phyloP scores from a whole-genome alignment of 2,113 vertebrate species.

The Machaerirhynchus nigripectus region DNA sequence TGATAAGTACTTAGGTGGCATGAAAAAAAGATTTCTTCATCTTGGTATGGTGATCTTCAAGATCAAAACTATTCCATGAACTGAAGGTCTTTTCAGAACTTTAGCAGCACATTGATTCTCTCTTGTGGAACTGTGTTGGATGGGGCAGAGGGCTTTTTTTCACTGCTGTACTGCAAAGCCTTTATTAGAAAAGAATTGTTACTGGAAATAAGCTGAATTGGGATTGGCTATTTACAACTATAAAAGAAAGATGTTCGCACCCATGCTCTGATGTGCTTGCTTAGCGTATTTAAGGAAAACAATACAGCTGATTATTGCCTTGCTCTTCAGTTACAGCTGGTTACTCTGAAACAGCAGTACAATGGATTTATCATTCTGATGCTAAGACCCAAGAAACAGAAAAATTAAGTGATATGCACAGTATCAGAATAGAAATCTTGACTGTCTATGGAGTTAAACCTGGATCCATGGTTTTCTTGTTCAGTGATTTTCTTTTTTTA shows the following conservation, averaged over 20 bases:
- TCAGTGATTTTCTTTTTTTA: background rate
- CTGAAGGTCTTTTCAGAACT: background rate
- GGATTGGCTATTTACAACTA: background rate
- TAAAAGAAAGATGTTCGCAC: background rate
- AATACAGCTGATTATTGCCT: slow-evolving; percentile 29
- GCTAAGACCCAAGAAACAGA: background rate
- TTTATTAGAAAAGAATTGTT: background rate
- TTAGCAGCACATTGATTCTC: background rate
- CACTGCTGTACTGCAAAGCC: background rate
- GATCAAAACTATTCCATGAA: background rate
- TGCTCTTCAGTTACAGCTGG: slow-evolving; percentile 2
- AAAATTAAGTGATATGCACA: background rate
- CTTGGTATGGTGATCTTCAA: background rate
- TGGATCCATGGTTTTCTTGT: background rate
- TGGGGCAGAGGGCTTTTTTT: background rate
- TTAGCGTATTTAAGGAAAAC: slow-evolving; percentile 23
- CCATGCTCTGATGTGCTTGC: background rate
- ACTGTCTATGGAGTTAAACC: background rate
- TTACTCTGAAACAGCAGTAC: background rate
- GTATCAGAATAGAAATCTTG: background rate
- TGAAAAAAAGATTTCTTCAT: background rate
- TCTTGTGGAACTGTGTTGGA: background rate
- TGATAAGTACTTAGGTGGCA: background rate
- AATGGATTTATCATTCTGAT: background rate
- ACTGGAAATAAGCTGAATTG: background rate